These are phyloP conservation scores for Borostomias antarcticus DNA, from an alignment of 2,797 vertebrate species.

Conservation along the genomic window DNA sequence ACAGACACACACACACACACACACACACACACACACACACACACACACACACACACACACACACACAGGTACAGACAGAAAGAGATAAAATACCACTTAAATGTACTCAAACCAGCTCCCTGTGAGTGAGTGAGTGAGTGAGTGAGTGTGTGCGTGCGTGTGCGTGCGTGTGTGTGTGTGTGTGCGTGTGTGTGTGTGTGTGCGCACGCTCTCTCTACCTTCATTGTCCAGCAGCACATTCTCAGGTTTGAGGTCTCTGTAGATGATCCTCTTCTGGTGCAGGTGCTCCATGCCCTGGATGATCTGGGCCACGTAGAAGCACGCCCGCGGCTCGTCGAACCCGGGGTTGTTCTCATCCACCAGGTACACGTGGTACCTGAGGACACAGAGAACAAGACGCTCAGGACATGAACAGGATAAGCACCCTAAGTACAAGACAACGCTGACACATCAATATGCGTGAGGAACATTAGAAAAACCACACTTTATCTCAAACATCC, in stretches of 20 bases:
- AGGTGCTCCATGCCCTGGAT: constrained; percentile 75
- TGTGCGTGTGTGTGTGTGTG: not conserved
- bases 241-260: constrained; percentile 93
- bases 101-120: not conserved
- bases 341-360: constrained; percentile 85
- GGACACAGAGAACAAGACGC: not conserved
- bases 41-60: too few species aligned
- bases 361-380: constrained; percentile 85
- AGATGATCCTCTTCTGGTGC: constrained; percentile 85
- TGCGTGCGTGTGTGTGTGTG: not conserved
- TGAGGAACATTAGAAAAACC: too few species aligned
- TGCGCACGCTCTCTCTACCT: too few species aligned
- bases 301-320: constrained; percentile 88
- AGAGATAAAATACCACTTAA: too few species aligned
- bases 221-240: constrained; percentile 91
- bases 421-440: not conserved
- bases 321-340: constrained; percentile 77
- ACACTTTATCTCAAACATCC: too few species aligned
- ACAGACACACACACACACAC: not conserved
- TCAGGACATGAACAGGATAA: not conserved
- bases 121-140: not conserved
- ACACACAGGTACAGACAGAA: too few species aligned
- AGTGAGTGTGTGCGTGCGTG: not conserved
- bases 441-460: not conserved
- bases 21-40: too few species aligned